Conservation (phyloP, 2,888 invertebrate species). For the Phaedon cochleariae region DNA sequence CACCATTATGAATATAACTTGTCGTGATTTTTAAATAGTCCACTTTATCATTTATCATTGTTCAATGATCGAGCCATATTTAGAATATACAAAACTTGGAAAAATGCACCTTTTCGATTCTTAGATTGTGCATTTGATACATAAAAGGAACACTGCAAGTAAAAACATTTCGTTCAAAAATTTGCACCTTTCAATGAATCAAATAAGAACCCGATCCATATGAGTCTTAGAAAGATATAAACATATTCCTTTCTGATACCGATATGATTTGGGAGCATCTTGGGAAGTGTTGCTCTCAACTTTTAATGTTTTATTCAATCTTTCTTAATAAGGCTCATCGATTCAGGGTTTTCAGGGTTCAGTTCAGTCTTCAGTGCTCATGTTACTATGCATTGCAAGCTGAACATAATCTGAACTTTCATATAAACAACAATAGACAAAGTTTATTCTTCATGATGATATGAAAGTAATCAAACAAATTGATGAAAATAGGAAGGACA, state of each 20-base stretch:
- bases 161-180: conserved; percentile 33
- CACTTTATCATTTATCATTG: conserved; percentile 51
- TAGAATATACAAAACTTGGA: conserved; percentile 49
- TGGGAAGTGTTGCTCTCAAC: conserved; percentile 50
- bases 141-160: conserved; percentile 28
- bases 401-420: conserved; percentile 40
- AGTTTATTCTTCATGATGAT: conserved; percentile 22
- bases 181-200: conserved; percentile 47
- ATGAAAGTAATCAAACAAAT: conserved; percentile 5
- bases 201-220: conserved; percentile 41
- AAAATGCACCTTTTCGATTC: conserved; percentile 48
- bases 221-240: conserved; percentile 27
- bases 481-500: not conserved
- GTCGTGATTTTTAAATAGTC: conserved; percentile 54
- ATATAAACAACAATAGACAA: conserved; percentile 39
- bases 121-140: conserved; percentile 42
- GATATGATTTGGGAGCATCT: conserved; percentile 48
- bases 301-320: conserved; percentile 7
- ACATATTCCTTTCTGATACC: conserved; percentile 37
- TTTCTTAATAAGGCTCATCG: conserved; percentile 25
- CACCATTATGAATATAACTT: conserved; percentile 58
- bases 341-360: conserved; percentile 31
- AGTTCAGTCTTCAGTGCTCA: conserved; percentile 36
- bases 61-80: conserved; percentile 54
- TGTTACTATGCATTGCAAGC: conserved; percentile 37